These are phyloP conservation scores for Hydrolagus affinis DNA, from an alignment of 2,113 vertebrate genomes.

Conservation along the genomic window DNA sequence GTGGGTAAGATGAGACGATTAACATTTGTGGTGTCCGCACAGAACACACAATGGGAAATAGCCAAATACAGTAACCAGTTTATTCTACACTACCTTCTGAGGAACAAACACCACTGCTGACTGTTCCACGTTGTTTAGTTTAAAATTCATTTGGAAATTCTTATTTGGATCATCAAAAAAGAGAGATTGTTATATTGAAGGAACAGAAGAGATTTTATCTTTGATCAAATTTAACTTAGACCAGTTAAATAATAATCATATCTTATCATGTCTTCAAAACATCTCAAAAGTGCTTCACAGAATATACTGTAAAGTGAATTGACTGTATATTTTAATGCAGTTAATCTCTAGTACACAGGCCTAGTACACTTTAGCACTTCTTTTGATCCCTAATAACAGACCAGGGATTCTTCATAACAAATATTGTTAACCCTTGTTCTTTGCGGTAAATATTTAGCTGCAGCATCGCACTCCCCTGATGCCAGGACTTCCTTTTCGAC, in stretches of 20 bases:
- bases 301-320: too few species aligned
- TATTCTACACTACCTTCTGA: background rate
- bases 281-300: too few species aligned
- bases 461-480: background rate
- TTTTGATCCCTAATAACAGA: background rate
- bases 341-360: too few species aligned
- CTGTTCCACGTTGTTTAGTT: background rate
- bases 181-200: background rate
- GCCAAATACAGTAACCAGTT: background rate
- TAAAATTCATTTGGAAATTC: too few species aligned
- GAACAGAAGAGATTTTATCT: background rate
- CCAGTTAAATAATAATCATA: too few species aligned
- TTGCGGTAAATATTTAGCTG: background rate
- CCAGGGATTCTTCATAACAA: background rate
- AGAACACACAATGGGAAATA: background rate
- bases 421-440: background rate
- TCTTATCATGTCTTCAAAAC: too few species aligned
- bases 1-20: background rate
- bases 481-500: background rate
- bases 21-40: background rate
- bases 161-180: too few species aligned
- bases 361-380: background rate
- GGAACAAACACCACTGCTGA: background rate
- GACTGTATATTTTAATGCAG: too few species aligned
- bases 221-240: too few species aligned